Base-by-base conservation (phyloP, 2,113 vertebrate genomes). In the Piaya cayana region DNA sequence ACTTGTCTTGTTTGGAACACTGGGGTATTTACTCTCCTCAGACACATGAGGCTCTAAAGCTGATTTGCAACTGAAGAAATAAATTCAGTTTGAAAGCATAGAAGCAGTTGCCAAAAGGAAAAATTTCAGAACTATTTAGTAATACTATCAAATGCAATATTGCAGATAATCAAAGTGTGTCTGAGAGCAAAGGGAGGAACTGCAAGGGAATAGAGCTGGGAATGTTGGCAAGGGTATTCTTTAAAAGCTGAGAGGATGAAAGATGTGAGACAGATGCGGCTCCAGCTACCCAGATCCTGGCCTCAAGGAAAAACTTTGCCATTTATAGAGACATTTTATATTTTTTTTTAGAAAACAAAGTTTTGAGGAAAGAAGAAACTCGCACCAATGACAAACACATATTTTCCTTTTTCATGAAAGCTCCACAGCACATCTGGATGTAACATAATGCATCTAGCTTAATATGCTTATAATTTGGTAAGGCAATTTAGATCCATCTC, bases 401-500 rank as follows among this genome's bases (percentile, higher is more conserved):
- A 36, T 93, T 94, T 86, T 64, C 36, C 86, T 88, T 67, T 53
- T 75, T 79, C 62, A 58, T 32, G 75, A 91, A 90, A 93, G 11
- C 71, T 50, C 26, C 47, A 47, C 19, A 23, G 88, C n/a, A 58
- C 60, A 85, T 69, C 69, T 0, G 3, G 70, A 86, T 36, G 20
- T 39, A 82, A 80, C 36, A 20, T 79, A 92, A 64, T 49, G 16
- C 36, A 34, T 90, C 82, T 12, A 84, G 30, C 65, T 96, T 93
- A 92, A 92, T 95, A 75, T 72, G 50, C 55, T 70, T 87, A 36
- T 88, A 95, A 94, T 96, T 90, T 82, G 78, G 25, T 89, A 91
- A 91, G 92, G 95, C 63, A 89, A 92, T 96, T 95, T 65, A 84
- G 53, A 95, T 82, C 75, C 58, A 82, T 87, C 93, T 95, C 56